These are phyloP conservation scores for Zaprionus inermis DNA, from an alignment of 1,140 invertebrate genomes.

Conservation along the genomic window DNA sequence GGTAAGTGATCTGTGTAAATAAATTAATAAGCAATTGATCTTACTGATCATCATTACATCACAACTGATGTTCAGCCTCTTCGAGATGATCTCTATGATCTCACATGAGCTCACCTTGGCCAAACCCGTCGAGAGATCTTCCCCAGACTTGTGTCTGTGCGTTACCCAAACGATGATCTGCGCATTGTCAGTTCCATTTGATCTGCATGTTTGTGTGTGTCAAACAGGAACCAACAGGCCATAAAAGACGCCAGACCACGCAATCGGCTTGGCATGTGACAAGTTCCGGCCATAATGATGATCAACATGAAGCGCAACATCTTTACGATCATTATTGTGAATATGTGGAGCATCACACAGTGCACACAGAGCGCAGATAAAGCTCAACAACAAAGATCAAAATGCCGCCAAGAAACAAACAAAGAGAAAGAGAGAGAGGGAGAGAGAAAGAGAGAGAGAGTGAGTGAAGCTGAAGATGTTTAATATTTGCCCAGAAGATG, in stretches of 20 bases:
- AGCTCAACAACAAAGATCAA: slow-evolving; percentile 62
- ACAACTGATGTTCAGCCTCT: not conserved
- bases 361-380: slow-evolving; percentile 45
- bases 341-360: slow-evolving; percentile 60
- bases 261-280: slow-evolving; percentile 68
- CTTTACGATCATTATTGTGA: slow-evolving; percentile 41
- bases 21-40: not conserved
- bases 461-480: slow-evolving; percentile 56
- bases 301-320: slow-evolving; percentile 37
- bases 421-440: slow-evolving; percentile 17
- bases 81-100: not conserved
- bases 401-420: slow-evolving; percentile 69
- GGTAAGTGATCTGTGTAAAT: not conserved
- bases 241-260: slow-evolving; percentile 45
- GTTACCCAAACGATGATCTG: slow-evolving; percentile 15
- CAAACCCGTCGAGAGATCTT: not conserved
- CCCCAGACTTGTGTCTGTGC: not conserved
- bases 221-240: slow-evolving; percentile 57
- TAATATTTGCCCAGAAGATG: slow-evolving; percentile 72
- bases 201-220: slow-evolving; percentile 16
- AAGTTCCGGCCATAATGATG: slow-evolving; percentile 71
- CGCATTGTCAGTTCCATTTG: not conserved
- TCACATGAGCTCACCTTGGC: not conserved
- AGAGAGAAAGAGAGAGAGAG: slow-evolving; percentile 21
- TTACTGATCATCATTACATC: not conserved